Conservation (phyloP, 2,113 vertebrate genomes). For the Phycodurus eques region DNA sequence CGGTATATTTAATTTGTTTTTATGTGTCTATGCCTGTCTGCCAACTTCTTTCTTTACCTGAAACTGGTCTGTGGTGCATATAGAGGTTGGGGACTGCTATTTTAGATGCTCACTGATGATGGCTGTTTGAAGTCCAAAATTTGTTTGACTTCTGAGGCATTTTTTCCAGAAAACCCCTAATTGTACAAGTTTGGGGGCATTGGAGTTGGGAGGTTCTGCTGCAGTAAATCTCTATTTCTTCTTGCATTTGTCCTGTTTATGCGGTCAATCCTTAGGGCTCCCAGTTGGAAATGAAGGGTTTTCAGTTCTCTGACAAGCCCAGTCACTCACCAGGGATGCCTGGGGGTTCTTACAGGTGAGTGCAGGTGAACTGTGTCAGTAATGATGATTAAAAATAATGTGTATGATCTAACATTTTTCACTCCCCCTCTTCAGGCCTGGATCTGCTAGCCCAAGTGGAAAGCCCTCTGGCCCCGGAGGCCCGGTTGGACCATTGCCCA, state of each 20-base stretch:
- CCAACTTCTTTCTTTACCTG: no score
- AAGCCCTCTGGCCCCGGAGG: slow-evolving; percentile 83
- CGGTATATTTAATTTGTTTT: no score
- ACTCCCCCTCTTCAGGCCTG: slow-evolving; percentile 77
- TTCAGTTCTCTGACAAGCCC: slow-evolving; percentile 93
- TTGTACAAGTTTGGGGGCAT: no score
- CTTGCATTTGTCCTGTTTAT: neutral
- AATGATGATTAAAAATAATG: neutral
- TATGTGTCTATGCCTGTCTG: no score
- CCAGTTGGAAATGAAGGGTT: slow-evolving; percentile 97
- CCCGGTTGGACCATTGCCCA: slow-evolving; percentile 83
- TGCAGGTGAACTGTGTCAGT: neutral
- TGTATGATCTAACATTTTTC: neutral
- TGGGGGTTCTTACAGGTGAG: slow-evolving; percentile 87
- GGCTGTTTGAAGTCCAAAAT: neutral
- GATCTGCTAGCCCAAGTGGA: slow-evolving; percentile 94
- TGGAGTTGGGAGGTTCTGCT: neutral
- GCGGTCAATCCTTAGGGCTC: slow-evolving; percentile 71
- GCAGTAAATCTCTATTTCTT: neutral
- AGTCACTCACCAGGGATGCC: slow-evolving; percentile 81
- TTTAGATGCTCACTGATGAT: neutral
- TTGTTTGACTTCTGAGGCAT: neutral
- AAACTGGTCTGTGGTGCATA: no score
- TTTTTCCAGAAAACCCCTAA: no score
- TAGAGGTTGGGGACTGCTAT: no score